These are phyloP conservation scores for Brachystomella parvula DNA, from an alignment of 1,140 invertebrate species.

Conservation along the genomic window DNA sequence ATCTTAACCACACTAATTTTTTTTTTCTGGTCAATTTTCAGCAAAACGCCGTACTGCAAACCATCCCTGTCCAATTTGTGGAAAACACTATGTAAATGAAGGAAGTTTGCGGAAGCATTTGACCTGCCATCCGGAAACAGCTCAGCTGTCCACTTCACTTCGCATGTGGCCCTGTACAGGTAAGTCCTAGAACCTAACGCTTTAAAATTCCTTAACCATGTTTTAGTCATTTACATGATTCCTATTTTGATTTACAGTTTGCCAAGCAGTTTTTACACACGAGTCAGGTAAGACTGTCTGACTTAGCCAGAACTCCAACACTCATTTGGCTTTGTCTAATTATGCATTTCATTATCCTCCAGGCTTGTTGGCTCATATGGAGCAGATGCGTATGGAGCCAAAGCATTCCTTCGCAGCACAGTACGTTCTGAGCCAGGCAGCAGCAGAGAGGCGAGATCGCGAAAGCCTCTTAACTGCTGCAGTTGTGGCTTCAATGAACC, in stretches of 20 bases:
- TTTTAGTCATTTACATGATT: too few relatives aligned
- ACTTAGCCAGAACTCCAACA: background rate
- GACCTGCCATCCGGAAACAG: constrained; percentile 76
- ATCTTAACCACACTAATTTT: constrained; percentile 1
- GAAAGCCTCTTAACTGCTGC: constrained; percentile 60
- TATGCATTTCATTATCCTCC: constrained; percentile 18
- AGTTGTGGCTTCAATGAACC: constrained; percentile 48
- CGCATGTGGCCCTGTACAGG: constrained; percentile 88
- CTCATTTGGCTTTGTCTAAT: too few relatives aligned
- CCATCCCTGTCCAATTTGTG: constrained; percentile 87
- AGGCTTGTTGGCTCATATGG: constrained; percentile 88
- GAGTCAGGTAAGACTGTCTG: constrained; percentile 63
- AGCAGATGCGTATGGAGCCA: constrained; percentile 92
- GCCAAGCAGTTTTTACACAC: constrained; percentile 86
- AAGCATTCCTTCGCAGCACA: constrained; percentile 92
- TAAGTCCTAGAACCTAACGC: too few relatives aligned
- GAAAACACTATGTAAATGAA: constrained; percentile 91
- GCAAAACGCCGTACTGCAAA: constrained; percentile 85
- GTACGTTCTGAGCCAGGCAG: constrained; percentile 79
- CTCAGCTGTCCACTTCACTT: constrained; percentile 71
- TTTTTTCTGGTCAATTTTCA: constrained; percentile 45
- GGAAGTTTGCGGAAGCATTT: constrained; percentile 84
- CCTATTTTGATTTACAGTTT: too few relatives aligned
- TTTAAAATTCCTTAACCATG: too few relatives aligned
- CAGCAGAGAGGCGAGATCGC: constrained; percentile 75